Conservation (phyloP, 2,888 invertebrate genomes). For the Drosophila recens region DNA sequence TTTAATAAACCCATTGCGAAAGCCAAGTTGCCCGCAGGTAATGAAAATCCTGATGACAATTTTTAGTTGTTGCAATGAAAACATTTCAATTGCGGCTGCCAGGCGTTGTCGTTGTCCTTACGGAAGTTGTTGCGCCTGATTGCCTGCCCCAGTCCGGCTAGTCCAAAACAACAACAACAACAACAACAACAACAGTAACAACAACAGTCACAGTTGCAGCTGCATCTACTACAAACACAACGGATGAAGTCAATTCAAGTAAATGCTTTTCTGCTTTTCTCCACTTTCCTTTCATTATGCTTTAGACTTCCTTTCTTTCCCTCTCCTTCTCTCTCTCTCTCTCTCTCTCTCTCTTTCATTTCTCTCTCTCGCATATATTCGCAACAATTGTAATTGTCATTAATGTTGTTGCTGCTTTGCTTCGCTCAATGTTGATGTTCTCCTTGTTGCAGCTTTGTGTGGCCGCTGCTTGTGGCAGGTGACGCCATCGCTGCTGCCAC, state of each 20-base stretch:
- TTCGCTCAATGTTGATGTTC: conserved; percentile 60
- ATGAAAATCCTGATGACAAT: conserved; percentile 81
- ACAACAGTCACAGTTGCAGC: conserved; percentile 20
- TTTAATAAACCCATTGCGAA: conserved; percentile 72
- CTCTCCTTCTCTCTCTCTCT: conserved; percentile 8
- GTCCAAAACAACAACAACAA: conserved; percentile 26
- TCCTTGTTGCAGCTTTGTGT: conserved; percentile 46
- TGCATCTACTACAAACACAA: conserved; percentile 47
- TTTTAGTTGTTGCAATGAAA: conserved; percentile 81
- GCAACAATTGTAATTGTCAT: conserved; percentile 62
- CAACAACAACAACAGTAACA: not conserved
- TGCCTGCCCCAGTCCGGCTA: conserved; percentile 47
- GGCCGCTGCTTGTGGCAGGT: conserved; percentile 59
- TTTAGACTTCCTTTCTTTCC: not conserved
- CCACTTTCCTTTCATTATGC: conserved; percentile 46
- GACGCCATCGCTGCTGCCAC: conserved; percentile 43
- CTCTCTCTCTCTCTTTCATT: not conserved
- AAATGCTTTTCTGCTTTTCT: conserved; percentile 68
- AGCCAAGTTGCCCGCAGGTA: conserved; percentile 77
- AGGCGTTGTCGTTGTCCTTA: conserved; percentile 61
- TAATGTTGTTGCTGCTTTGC: conserved; percentile 45
- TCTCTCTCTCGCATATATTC: conserved; percentile 23
- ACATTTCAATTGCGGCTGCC: conserved; percentile 80
- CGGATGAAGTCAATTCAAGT: conserved; percentile 80
- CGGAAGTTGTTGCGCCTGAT: conserved; percentile 74